Base-by-base conservation (phyloP, 2,888 invertebrate species). In the Metalampra italica region DNA sequence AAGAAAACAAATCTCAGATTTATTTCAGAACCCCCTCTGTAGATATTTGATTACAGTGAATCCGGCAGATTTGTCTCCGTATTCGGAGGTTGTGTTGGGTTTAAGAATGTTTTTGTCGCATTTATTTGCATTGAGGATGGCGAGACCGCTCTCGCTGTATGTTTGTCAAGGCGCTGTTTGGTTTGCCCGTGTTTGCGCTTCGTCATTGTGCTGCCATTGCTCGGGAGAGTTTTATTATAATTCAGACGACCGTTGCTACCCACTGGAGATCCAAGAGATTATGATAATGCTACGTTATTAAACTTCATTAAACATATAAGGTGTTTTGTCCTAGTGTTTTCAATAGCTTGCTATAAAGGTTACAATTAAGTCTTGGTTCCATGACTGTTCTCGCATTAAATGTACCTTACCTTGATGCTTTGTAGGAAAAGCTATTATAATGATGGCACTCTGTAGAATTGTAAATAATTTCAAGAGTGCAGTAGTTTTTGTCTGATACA, bases 111-210 rank as follows among this genome's bases (percentile, higher is more conserved):
- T 75, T 71, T 72, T 70, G 60, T 62, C 57, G 60, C 64, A 70
- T 69, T 67, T 65, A 74, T 77, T 77, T 75, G 75, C 75, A 73
- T 62, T 64, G 62, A 54, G 54, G 61, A 66, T 68, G 62, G 64
- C 62, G 66, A 63, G 71, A 64, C 68, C 3, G 22, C 3, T 22
- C 22, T 22, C 22, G 56, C 66, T 64, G 64, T 62, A 61, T 56
- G 78, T 68, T 81, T 78, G 80, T 72, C 62, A 50, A 62, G 74
- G 62, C 62, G 59, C 64, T 75, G 77, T 78, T 80, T 76, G 75
- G 66, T 68, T 73, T 77, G 56, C 60, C 56, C 70, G 55, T 82
- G 74, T 83, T 82, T 82, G 78, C 68, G 57, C 59, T 64, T 53
- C 61, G 62, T 73, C 67, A 78, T 83, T 82, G 77, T 82, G 62